Conservation (phyloP, 23 tunicate genomes). For the Trididemnum miniatum region DNA sequence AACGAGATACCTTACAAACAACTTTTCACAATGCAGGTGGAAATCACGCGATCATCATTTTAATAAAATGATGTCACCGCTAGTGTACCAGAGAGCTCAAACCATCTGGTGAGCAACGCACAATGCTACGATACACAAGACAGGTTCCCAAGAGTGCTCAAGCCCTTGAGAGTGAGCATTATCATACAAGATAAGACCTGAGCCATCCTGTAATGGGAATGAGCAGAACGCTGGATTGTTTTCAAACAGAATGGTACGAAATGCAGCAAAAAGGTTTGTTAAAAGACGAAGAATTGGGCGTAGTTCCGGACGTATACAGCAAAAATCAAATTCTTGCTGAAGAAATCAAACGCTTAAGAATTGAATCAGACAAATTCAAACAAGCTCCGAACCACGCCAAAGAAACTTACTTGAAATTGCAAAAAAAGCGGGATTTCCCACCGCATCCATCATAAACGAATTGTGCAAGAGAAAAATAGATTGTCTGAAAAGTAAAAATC, state of each 20-base stretch:
- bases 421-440: constrained; percentile 96
- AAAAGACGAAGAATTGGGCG: constrained; percentile 66
- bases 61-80: too few relatives aligned
- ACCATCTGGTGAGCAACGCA: too few relatives aligned
- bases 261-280: constrained; percentile 83
- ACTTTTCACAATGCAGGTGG: too few relatives aligned
- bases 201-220: too few relatives aligned
- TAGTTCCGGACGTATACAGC: constrained; percentile 85
- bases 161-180: too few relatives aligned
- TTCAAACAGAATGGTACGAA: constrained; percentile 99
- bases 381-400: constrained; percentile 67
- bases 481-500: too few relatives aligned
- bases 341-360: constrained; percentile 66
- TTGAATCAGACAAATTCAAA: constrained; percentile 52
- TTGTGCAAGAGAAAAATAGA: constrained; percentile 93
- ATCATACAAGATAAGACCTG: too few relatives aligned
- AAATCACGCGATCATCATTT: too few relatives aligned
- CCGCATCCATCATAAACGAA: constrained; percentile 83
- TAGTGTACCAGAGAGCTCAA: too few relatives aligned
- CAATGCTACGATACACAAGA: too few relatives aligned
- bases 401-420: constrained; percentile 73
- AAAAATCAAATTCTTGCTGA: constrained; percentile 63
- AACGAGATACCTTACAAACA: too few relatives aligned
- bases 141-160: too few relatives aligned
- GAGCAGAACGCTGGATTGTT: constrained; percentile 83